Evolutionary conservation across 23 tunicate genomes (phyloP).

Genomic region (Trididemnum clinides): DNA sequence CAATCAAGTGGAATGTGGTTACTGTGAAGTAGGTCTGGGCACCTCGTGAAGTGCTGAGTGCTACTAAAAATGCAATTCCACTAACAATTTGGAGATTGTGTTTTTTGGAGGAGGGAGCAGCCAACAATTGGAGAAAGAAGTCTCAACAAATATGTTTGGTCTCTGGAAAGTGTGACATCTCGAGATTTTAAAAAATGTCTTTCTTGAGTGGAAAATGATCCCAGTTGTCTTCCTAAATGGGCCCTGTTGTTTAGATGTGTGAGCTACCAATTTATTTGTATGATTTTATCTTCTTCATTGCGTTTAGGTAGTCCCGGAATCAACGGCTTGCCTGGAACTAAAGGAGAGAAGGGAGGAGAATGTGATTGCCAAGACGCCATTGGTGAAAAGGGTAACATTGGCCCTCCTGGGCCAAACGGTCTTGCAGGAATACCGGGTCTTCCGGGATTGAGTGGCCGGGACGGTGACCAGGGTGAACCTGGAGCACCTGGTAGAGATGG

Average conservation of each 20-base stretch:
- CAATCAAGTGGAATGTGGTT: too few species aligned
- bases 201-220: too few species aligned
- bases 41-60: too few species aligned
- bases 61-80: too few species aligned
- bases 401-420: constrained; percentile 59
- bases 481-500: constrained; percentile 83
- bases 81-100: too few species aligned
- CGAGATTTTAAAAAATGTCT: neutral
- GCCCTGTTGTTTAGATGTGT: too few species aligned
- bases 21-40: too few species aligned
- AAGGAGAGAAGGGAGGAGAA: constrained; percentile 73
- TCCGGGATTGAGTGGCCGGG: constrained; percentile 57
- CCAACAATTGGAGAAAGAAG: neutral
- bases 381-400: constrained; percentile 67
- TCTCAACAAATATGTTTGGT: neutral
- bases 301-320: constrained; percentile 46
- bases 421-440: constrained; percentile 58
- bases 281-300: neutral
- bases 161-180: neutral
- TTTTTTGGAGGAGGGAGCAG: too few species aligned
- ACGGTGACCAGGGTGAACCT: constrained; percentile 66
- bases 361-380: constrained; percentile 58
- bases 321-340: constrained; percentile 55
- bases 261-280: too few species aligned
- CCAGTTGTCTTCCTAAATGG: too few species aligned